Conservation (phyloP, 2,797 vertebrate species). For the Lophotriccus pileatus region DNA sequence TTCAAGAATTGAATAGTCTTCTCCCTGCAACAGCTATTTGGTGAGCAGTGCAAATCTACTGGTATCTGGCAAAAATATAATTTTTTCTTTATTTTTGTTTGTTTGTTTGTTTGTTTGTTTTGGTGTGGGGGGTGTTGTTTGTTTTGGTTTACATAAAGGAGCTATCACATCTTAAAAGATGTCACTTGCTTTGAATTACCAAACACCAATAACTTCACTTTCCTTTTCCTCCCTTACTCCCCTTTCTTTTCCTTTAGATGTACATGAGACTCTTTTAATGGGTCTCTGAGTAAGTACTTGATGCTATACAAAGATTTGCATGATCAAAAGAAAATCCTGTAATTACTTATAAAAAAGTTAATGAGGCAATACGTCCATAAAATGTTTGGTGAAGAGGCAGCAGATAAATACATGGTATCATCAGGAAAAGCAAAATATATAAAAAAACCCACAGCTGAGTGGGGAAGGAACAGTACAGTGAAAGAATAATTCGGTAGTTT, state of each 20-base stretch:
- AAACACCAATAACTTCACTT: not conserved
- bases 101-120: not conserved
- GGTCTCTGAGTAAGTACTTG: not conserved
- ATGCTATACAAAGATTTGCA: not conserved
- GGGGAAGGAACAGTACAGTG: not conserved
- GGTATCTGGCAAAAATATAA: not conserved
- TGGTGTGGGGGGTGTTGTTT: no score
- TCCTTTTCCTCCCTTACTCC: not conserved
- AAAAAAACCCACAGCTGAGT: rapidly evolving
- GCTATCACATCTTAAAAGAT: not conserved
- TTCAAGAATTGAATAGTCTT: not conserved
- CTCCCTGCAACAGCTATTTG: not conserved
- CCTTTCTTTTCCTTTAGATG: not conserved
- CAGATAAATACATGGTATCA: not conserved
- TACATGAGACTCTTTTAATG: not conserved
- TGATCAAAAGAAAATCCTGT: not conserved
- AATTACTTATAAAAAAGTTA: not conserved
- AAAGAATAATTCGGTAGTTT: not conserved
- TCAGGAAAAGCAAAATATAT: not conserved
- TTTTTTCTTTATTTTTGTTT: no score
- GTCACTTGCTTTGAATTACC: not conserved
- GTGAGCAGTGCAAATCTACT: not conserved
- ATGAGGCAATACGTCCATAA: not conserved
- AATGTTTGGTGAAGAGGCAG: not conserved
- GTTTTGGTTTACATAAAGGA: not conserved